Percentiles rank a stretch among this genome's conserved stretches.
These are phyloP conservation scores for Bhutanitis thaidina DNA, from an alignment of 2,888 invertebrate species.

Conservation along the genomic window DNA sequence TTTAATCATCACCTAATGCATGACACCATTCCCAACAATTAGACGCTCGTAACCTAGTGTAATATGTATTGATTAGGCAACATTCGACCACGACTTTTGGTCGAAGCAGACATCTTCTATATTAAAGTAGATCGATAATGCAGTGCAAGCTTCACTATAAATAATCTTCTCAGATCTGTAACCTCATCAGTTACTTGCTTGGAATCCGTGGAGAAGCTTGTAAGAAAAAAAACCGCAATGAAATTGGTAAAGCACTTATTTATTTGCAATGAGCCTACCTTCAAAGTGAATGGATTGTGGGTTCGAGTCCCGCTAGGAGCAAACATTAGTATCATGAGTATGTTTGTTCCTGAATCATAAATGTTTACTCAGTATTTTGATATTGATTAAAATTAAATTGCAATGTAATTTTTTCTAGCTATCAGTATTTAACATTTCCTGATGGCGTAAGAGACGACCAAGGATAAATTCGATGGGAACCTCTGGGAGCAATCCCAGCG, in stretches of 20 bases:
- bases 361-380: no score
- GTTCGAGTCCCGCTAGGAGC: no score
- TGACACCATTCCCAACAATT: conserved; percentile 48
- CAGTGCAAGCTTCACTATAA: conserved; percentile 53
- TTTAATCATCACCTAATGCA: background rate
- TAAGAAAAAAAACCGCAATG: conserved; percentile 41
- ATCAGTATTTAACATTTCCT: no score
- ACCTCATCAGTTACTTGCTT: conserved; percentile 56
- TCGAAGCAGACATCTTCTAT: conserved; percentile 37
- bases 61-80: conserved; percentile 61
- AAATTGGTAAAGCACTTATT: conserved; percentile 48
- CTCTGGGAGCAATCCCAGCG: no score
- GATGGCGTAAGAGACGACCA: no score
- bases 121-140: conserved; percentile 59
- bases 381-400: no score
- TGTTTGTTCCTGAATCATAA: no score
- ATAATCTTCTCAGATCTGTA: conserved; percentile 51
- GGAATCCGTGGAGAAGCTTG: conserved; percentile 39
- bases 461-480: no score
- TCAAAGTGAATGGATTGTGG: no score
- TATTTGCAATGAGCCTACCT: no score
- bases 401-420: no score
- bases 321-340: no score
- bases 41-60: conserved; percentile 58
- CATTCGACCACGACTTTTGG: conserved; percentile 47